phyloP scores from a whole-genome alignment of 2,797 vertebrate genomes.

The Acanthopagrus latus region DNA sequence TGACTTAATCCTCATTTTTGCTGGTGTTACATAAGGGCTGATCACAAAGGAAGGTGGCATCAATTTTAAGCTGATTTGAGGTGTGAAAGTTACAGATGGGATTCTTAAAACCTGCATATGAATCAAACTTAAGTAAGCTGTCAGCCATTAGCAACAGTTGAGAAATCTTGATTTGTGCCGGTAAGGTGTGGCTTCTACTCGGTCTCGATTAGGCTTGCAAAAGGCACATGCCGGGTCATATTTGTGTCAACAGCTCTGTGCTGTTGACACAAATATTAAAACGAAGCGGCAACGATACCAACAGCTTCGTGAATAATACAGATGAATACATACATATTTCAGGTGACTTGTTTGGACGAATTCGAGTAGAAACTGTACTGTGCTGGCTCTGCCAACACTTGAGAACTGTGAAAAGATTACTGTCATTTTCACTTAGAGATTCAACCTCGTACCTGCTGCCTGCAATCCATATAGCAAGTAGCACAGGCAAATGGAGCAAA shows the following conservation, averaged over 20 bases:
- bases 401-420: constrained; percentile 29
- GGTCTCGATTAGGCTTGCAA: constrained; percentile 1
- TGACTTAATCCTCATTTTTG: too few species aligned
- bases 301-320: background rate
- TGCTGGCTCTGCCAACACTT: constrained; percentile 2
- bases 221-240: background rate
- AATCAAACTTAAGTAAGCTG: too few species aligned
- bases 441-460: constrained; percentile 20
- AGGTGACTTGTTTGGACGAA: background rate
- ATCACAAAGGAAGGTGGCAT: too few species aligned
- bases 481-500: constrained; percentile 28
- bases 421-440: constrained; percentile 37
- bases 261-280: too few species aligned
- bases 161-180: background rate
- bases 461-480: constrained; percentile 13
- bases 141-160: too few species aligned
- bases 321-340: constrained; percentile 11
- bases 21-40: too few species aligned
- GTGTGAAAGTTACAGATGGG: too few species aligned
- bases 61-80: too few species aligned
- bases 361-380: constrained; percentile 14
- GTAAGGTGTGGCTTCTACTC: background rate
- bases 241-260: background rate
- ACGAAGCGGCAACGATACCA: background rate
- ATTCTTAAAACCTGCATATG: too few species aligned